A percentile compares a stretch with the other conserved stretches of the same genome.
phyloP scores from a whole-genome alignment of 2,888 invertebrate genomes.

The Drosophila histrio region DNA sequence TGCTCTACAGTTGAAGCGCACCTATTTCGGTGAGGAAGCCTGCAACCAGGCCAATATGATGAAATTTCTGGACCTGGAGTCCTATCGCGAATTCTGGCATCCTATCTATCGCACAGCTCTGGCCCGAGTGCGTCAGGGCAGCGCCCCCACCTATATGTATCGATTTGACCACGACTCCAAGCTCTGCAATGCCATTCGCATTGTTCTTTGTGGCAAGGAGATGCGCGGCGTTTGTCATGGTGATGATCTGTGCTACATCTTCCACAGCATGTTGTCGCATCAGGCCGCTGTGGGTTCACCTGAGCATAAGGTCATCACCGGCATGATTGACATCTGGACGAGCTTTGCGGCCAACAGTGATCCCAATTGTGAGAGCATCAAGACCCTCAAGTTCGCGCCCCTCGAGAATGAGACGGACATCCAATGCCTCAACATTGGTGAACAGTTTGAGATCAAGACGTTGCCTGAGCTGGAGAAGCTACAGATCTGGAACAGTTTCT shows the following conservation, averaged over 20 bases:
- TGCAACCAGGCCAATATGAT: constrained; percentile 82
- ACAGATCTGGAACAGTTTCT: constrained; percentile 79
- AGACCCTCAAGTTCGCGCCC: constrained; percentile 59
- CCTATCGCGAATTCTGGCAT: constrained; percentile 82
- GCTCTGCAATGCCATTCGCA: constrained; percentile 75
- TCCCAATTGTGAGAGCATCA: constrained; percentile 78
- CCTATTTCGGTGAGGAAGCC: constrained; percentile 77
- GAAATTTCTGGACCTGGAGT: constrained; percentile 79
- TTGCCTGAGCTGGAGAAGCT: constrained; percentile 80
- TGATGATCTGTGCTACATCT: constrained; percentile 83
- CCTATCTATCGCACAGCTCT: constrained; percentile 79
- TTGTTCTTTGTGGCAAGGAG: constrained; percentile 76
- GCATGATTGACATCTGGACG: constrained; percentile 81
- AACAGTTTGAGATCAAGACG: constrained; percentile 65
- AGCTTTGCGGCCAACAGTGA: constrained; percentile 80
- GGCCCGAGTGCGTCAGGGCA: constrained; percentile 67
- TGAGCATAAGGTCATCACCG: constrained; percentile 72
- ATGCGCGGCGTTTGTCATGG: constrained; percentile 82
- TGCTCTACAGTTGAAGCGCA: constrained; percentile 69
- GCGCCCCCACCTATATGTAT: constrained; percentile 82
- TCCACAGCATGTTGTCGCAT: constrained; percentile 76
- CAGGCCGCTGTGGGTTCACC: constrained; percentile 63
- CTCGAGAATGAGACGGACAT: constrained; percentile 52
- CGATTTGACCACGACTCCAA: constrained; percentile 83
- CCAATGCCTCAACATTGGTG: constrained; percentile 80